Base-by-base conservation (phyloP, 2,888 invertebrate genomes). In the Formica aserva region DNA sequence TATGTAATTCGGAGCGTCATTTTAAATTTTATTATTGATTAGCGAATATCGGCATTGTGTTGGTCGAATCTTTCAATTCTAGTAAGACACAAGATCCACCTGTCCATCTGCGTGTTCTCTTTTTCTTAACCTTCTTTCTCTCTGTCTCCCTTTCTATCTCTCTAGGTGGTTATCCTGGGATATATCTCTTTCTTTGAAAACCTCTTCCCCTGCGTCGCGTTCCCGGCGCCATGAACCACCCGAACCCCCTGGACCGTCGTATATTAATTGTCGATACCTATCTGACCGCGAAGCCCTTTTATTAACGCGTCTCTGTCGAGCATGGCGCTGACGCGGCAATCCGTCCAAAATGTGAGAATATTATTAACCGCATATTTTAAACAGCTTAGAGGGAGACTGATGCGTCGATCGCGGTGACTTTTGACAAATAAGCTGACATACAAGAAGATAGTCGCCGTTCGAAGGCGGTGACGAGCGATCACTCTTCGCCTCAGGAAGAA, bases 331-430 rank as follows among this genome's bases (percentile, higher is more conserved):
- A 90, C 90, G 83, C 82, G 89, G 89, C 89, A 85, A 90, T 91
- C 85, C 89, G 90, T 92, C 88, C 88, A 88, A 92, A 92, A 91
- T 89, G 91, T 92, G 91, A 91, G 91, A 92, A 90, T 92, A 92
- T 93, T 91, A 92, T 92, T 93, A 91, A 91, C 86, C 87, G 86
- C 81, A 78, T 81, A 77, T 81, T 76, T 81, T 81, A 81, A 45
- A 35, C 77, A 48, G 52, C 63, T 63, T 76, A 81, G 71, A 80
- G 75, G 81, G 63, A 66, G 80, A 69, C 66, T 86, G 69, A 48
- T 69, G 29, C 66, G 35, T 35, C 60, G 67, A 76, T 76, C 75
- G 60, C 84, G 41, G 38, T 75, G 87, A 87, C 86, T 88, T 86
- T 91, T 91, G 92, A 92, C 91, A 92, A 92, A 92, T 92, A 91